Evolutionary conservation across 2,797 vertebrate genomes (phyloP).

Genomic region (Lateolabrax maculatus): DNA sequence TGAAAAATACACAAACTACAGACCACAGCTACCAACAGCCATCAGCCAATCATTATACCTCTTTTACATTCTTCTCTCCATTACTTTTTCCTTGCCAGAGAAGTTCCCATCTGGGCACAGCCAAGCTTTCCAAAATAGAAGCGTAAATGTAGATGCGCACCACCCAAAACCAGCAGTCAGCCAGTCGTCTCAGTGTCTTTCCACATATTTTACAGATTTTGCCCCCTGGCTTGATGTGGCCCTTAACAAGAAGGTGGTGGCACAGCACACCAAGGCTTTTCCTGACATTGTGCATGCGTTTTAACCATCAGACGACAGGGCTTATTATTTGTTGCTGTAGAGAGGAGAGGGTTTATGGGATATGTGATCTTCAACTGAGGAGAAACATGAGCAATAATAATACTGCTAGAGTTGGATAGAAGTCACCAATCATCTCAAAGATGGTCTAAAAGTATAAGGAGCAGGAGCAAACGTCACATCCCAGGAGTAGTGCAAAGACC

Average conservation of each 20-base stretch:
- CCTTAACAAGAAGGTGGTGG: constrained; percentile 56
- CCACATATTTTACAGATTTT: constrained; percentile 68
- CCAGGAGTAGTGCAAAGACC: constrained; percentile 23
- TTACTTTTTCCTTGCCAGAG: constrained; percentile 18
- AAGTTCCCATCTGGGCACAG: constrained; percentile 53
- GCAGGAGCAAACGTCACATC: background rate
- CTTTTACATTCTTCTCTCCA: constrained; percentile 33
- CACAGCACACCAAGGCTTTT: constrained; percentile 20
- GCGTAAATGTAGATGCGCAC: constrained; percentile 50
- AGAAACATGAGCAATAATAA: constrained; percentile 1
- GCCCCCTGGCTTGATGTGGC: constrained; percentile 58
- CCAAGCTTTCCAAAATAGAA: constrained; percentile 69
- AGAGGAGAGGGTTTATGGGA: constrained; percentile 20
- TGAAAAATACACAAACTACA: constrained; percentile 9
- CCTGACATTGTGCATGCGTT: constrained; percentile 47
- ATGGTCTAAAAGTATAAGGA: background rate
- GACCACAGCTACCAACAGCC: background rate
- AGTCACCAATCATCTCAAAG: constrained; percentile 4
- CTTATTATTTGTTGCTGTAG: constrained; percentile 1
- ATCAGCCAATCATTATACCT: background rate
- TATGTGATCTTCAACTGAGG: constrained; percentile 10
- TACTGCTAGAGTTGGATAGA: background rate
- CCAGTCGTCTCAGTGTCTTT: constrained; percentile 53
- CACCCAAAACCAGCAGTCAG: constrained; percentile 71
- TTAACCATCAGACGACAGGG: constrained; percentile 37